Percentiles rank a stretch among this genome's conserved stretches.
phyloP scores from a whole-genome alignment of 92 coral and sea anemone genomes.

The Siderastrea siderea region DNA sequence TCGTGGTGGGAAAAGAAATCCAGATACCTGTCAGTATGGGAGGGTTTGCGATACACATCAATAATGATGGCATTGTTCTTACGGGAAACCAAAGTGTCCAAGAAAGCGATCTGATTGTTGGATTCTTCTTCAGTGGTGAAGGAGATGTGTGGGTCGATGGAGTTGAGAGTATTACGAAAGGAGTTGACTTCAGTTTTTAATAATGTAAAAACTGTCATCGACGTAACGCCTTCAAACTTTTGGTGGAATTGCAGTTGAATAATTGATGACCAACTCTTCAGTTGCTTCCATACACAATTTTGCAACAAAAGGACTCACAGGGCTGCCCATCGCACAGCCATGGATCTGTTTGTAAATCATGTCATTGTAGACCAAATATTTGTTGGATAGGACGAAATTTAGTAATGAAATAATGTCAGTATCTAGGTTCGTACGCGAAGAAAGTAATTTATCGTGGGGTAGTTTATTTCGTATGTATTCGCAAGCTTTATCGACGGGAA shows the following conservation, averaged over 20 bases:
- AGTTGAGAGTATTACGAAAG: slow-evolving; percentile 27
- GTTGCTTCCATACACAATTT: neutral
- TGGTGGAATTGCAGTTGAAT: neutral
- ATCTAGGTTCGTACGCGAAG: too few relatives aligned
- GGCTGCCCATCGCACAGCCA: neutral
- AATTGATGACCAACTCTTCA: neutral
- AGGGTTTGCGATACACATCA: slow-evolving; percentile 44
- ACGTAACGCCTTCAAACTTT: neutral
- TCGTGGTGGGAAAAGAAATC: slow-evolving; percentile 45
- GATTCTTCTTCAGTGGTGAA: slow-evolving; percentile 42
- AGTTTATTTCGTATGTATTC: too few relatives aligned
- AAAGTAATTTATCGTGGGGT: too few relatives aligned
- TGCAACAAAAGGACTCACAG: neutral
- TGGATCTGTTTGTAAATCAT: too few relatives aligned
- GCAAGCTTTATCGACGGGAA: too few relatives aligned
- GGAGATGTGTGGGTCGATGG: slow-evolving; percentile 23
- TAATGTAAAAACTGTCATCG: slow-evolving; percentile 33
- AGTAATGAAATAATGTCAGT: too few relatives aligned
- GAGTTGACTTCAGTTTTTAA: slow-evolving; percentile 1
- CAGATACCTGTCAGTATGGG: slow-evolving; percentile 50
- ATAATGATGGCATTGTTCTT: neutral
- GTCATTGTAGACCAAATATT: too few relatives aligned
- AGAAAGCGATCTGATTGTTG: slow-evolving; percentile 33
- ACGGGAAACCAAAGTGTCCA: slow-evolving; percentile 38
- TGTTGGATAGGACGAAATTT: too few relatives aligned